A percentile compares a stretch with the other conserved stretches of the same genome.
Conservation (phyloP, 2,888 invertebrate genomes). For the Clitarchus hookeri region DNA sequence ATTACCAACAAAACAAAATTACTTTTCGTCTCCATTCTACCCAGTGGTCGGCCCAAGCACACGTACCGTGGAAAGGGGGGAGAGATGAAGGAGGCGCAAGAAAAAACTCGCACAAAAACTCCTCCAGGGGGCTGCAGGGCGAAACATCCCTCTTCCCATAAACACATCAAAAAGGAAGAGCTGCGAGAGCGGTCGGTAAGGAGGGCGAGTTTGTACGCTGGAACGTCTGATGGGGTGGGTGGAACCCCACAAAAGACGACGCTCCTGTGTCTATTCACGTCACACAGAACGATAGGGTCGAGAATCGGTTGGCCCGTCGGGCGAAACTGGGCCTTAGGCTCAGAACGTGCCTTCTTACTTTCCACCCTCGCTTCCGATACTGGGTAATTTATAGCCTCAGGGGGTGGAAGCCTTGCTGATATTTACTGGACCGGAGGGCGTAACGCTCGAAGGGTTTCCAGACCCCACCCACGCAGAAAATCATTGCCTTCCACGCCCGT, state of each 20-base stretch:
- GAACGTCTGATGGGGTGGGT: neutral
- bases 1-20: neutral
- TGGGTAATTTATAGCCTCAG: neutral
- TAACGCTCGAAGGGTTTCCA: neutral
- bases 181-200: neutral
- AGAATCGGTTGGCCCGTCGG: neutral
- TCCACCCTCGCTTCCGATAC: slow-evolving; percentile 4
- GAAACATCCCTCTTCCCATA: slow-evolving; percentile 14
- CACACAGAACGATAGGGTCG: neutral
- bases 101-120: neutral
- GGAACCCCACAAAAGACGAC: neutral
- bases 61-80: neutral
- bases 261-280: neutral
- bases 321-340: neutral
- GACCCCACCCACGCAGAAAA: neutral
- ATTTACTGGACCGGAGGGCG: neutral
- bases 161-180: slow-evolving; percentile 7
- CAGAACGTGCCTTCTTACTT: neutral
- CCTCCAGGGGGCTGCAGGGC: neutral
- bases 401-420: neutral
- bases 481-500: neutral
- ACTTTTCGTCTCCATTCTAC: neutral
- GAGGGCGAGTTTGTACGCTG: neutral
- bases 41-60: neutral
- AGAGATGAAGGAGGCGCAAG: neutral